Percentiles rank a stretch among this genome's conserved stretches.
Evolutionary conservation across 2,113 vertebrate species (phyloP).

Genomic region (Ranitomeya variabilis): DNA sequence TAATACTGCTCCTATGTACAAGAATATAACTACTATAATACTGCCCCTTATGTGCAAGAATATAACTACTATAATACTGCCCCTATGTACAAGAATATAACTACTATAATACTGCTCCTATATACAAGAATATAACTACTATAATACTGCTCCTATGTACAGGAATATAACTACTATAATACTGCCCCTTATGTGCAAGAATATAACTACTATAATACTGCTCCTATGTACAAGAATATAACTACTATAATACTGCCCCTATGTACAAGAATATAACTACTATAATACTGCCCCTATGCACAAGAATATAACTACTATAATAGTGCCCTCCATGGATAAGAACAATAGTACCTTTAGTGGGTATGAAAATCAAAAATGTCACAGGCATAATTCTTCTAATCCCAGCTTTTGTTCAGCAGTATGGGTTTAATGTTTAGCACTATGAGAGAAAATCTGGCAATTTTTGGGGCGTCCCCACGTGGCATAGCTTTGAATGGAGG

Average conservation of each 20-base stretch:
- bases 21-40: slow-evolving; percentile 2
- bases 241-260: no score
- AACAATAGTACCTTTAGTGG: neutral
- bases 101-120: no score
- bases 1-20: neutral
- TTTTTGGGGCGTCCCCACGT: neutral
- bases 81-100: no score
- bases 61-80: no score
- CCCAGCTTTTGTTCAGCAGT: neutral
- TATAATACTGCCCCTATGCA: neutral
- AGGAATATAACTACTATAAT: no score
- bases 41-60: neutral
- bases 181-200: no score
- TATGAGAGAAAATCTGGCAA: neutral
- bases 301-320: slow-evolving; percentile 7
- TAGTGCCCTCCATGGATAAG: neutral
- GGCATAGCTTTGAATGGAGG: neutral
- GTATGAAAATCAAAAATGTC: no score
- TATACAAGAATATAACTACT: no score
- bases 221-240: no score
- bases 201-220: no score
- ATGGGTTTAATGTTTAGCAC: neutral
- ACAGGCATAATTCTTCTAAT: neutral
- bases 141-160: no score
- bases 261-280: no score